Base-by-base conservation (phyloP, 2,888 invertebrate genomes). In the Cactoblastis cactorum region DNA sequence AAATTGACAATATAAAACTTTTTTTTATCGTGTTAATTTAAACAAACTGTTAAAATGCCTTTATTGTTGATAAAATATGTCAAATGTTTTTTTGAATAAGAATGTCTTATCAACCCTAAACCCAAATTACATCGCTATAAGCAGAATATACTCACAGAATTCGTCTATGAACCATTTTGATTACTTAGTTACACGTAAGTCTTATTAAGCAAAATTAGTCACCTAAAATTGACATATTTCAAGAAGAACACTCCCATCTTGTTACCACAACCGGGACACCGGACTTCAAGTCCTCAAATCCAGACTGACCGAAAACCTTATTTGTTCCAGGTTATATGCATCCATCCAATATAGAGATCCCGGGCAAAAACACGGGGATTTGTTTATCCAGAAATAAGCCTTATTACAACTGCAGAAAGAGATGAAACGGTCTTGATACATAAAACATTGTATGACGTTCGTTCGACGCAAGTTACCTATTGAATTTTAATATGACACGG, bases 381-480 rank as follows among this genome's bases (percentile, higher is more conserved):
- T 39, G 47, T 54, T 50, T 53, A 56, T 55, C 50, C 62, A 43
- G 76, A 75, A 71, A 63, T 53, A 58, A 49, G 62, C 66, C 71
- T 71, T 82, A 76, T 69, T 52, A n/a, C 51, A 37, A 49, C 41
- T 47, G 52, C 37, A 53, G 68, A 80, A 73, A 69, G 61, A 38
- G 53, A 55, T 51, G 53, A 52, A 57, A 57, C 57, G 52, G 60
- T 54, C 57, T 53, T 55, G 69, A 86, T 86, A 79, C 81, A 86
- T 86, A 71, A 84, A 74, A 81, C 76, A 86, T 85, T 35, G 51
- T 61, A 63, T 83, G 82, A 83, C 81, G 83, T 60, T 56, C 57
- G 67, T 63, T 59, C 67, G 63, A 78, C 80, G 77, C 71, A 79
- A 77, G 73, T 72, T 69, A 18, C 1, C 9, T 37, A 79, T 75